These are phyloP conservation scores for Pipra filicauda DNA, from an alignment of 2,113 vertebrate genomes.

Conservation along the genomic window DNA sequence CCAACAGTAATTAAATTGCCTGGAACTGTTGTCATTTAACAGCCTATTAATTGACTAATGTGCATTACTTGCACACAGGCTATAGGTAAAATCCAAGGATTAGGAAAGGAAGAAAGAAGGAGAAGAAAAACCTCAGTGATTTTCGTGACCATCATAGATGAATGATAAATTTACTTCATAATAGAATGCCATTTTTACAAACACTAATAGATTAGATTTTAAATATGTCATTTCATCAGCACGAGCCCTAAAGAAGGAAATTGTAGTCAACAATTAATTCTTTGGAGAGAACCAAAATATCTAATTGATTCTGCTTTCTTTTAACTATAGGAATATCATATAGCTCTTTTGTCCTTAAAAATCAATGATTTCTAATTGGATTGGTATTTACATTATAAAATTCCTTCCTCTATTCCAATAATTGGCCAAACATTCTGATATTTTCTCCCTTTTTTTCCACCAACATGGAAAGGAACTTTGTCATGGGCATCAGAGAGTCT, in stretches of 20 bases:
- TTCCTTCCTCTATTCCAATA: neutral
- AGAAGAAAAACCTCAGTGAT: slow-evolving; percentile 35
- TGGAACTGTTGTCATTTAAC: slow-evolving; percentile 95
- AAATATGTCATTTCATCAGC: neutral
- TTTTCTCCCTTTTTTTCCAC: neutral
- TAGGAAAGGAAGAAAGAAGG: slow-evolving; percentile 67
- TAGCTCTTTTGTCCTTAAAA: neutral
- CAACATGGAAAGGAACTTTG: neutral
- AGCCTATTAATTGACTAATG: slow-evolving; percentile 99
- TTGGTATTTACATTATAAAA: neutral
- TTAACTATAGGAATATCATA: neutral
- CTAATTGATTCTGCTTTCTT: neutral
- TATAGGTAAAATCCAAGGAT: slow-evolving; percentile 88
- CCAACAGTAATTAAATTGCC: slow-evolving; percentile 91
- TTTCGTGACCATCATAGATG: slow-evolving; percentile 18
- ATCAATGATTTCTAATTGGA: neutral
- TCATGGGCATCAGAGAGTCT: neutral
- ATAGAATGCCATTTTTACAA: slow-evolving; percentile 29
- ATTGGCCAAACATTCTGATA: neutral
- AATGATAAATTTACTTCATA: slow-evolving; percentile 39
- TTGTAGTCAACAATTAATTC: neutral
- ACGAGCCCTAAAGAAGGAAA: neutral
- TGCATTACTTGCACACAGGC: slow-evolving; percentile 80
- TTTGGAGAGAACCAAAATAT: neutral
- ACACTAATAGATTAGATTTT: neutral